Evolutionary conservation across 2,888 invertebrate genomes (phyloP), one percentile per base, ranked within the genome.

Genomic region (Campopleginae sp.): DNA sequence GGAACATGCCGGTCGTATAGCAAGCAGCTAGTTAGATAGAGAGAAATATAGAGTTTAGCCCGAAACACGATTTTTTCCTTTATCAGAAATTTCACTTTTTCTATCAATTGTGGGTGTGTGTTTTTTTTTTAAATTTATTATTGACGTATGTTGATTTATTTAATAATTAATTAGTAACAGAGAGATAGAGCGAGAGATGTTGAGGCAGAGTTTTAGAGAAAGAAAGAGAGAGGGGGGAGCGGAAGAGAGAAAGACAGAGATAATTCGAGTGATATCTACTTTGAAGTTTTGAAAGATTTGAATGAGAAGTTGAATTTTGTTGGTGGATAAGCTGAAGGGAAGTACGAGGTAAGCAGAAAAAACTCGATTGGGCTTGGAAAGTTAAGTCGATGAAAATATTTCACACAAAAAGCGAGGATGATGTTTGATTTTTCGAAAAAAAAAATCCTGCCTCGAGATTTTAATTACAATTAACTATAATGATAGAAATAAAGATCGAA

Each of bases 1-100:
- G 92, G 92, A 93, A 89, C 93, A 93, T 93, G 93, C 93, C 92
- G 91, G 91, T 92, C 86, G 76, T 89, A 89, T 92, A 92, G 91
- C 93, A 93, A 93, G 93, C 93, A 93, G 91, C 92, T 90, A 91
- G 88, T 90, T 88, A 89, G 84, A 89, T 23, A 70, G 79, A 19
- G 58, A 72, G 46, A 75, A 23, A 76, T 19, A 76, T 75, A 86
- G 87, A 85, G 66, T 82, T 84, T 70, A 79, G 80, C 44, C 78
- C 63, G 79, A 75, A 75, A 86, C 65, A 58, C 65, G 65, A 68
- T 75, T 84, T 68, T 72, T 46, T 27, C 70, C 80, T 82, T 31
- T 51, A 80, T 79, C 72, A 78, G 78, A 78, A 61, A 77, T 72
- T 82, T 74, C 42, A 44, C 68, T 76, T 66, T 70, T 58, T 79